Evolutionary conservation across 1,140 invertebrate species (phyloP), one percentile per base, ranked within the genome.

Genomic region (Macrotrachela quadricornifera): DNA sequence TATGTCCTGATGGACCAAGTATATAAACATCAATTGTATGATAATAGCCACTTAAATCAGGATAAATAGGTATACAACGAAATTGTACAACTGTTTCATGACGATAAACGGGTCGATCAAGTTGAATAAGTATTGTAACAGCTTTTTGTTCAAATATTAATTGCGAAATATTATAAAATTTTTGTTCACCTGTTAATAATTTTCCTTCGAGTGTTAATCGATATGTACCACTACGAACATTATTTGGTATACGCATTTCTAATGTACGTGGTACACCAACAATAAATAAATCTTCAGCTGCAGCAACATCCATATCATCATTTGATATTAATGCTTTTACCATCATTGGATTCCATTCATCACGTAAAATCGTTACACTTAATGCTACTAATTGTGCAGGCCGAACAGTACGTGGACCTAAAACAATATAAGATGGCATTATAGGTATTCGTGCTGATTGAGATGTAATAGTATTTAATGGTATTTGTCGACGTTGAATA

Each of bases 81-180:
- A 54, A 54, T n/a, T 42, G 36, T 10, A 54, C 79, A 21, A 76
- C 83, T 65, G 92, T 82, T 11, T 82, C 79, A 68, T 92, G 87
- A 77, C 80, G 88, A 63, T 92, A 95, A 1, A 94, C 77, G 0
- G 88, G 87, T 64, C 90, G 90, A 62, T 91, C 85, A 53, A 85
- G 79, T 66, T 92, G 87, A 58, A 95, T 83, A 62, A 94, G 90
- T 56, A 94, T 84, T 0, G 87, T 66, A 0, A 63, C 60, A 21
- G 65, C 62, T 56, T 70, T 69, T 16, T 59, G 49, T 47, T 62
- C 59, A 53, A 68, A 70, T 16, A 59, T 57, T 40, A 70, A 60
- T 10, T 61, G 54, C 12, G 64, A 69, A 46, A 68, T 63, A 56
- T 70, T 68, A 17, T 51, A 53, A 56, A 69, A 70, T 8, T 66